Percentiles rank a stretch among this genome's conserved stretches.
phyloP scores from a whole-genome alignment of 2,113 vertebrate species.

The Passer domesticus region DNA sequence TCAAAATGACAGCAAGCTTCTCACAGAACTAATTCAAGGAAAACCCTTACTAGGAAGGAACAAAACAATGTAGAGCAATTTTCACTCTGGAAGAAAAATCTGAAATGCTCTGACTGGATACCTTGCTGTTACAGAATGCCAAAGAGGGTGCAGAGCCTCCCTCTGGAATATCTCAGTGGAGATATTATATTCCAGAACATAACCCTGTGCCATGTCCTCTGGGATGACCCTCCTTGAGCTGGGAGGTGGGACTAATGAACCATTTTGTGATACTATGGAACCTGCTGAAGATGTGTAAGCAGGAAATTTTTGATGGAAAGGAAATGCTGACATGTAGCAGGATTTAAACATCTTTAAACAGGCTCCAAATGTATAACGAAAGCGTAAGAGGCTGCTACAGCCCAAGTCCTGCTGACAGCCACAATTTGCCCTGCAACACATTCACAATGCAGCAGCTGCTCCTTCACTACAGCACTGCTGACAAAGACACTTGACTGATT shows the following conservation, averaged over 20 bases:
- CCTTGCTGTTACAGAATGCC: background rate
- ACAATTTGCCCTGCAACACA: background rate
- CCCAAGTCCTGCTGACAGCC: background rate
- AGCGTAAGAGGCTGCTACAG: background rate
- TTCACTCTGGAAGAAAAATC: background rate
- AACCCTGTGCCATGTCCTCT: background rate
- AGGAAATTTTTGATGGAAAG: background rate
- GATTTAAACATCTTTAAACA: background rate
- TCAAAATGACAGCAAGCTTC: background rate
- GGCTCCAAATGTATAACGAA: fast-evolving
- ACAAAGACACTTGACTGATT: background rate
- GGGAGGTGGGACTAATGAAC: background rate
- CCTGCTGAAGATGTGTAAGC: background rate
- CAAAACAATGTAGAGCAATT: background rate
- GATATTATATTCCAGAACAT: background rate
- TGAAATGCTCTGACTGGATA: background rate
- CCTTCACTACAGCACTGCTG: background rate
- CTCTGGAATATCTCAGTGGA: background rate
- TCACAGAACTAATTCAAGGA: background rate
- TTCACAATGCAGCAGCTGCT: background rate
- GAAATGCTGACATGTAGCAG: background rate
- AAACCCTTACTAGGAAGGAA: background rate
- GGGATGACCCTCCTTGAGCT: background rate
- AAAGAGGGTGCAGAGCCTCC: background rate
- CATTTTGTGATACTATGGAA: background rate